These are phyloP conservation scores for Sitophilus oryzae DNA, from an alignment of 1,140 invertebrate genomes.

Conservation along the genomic window DNA sequence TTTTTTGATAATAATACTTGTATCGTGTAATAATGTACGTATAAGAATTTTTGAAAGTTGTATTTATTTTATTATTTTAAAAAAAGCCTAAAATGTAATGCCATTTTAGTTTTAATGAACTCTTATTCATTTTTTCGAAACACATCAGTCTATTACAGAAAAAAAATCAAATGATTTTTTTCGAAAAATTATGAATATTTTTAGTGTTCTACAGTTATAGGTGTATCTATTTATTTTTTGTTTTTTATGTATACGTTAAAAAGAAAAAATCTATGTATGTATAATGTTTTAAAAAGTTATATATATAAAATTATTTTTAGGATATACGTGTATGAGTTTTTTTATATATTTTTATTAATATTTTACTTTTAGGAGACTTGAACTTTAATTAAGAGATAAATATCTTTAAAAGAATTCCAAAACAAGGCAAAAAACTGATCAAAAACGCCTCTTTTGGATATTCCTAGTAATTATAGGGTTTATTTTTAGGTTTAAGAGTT, in stretches of 20 bases:
- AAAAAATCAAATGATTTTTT: background rate
- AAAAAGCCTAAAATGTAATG: conserved; percentile 18
- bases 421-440: conserved; percentile 8
- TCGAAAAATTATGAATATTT: conserved; percentile 2
- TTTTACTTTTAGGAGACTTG: conserved; percentile 17
- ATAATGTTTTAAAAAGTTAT: conserved; percentile 25
- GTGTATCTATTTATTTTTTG: conserved; percentile 28
- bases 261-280: conserved; percentile 24
- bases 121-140: conserved; percentile 1
- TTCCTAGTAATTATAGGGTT: conserved; percentile 12
- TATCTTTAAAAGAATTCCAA: conserved; percentile 18
- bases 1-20: conserved; percentile 17
- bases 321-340: conserved; percentile 29
- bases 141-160: background rate
- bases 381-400: conserved; percentile 8
- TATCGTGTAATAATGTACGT: conserved; percentile 16
- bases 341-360: conserved; percentile 33
- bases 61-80: conserved; percentile 19
- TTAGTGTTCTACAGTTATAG: conserved; percentile 26
- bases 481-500: conserved; percentile 11
- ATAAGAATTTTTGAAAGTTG: conserved; percentile 20
- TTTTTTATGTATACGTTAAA: conserved; percentile 28
- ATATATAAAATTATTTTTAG: conserved; percentile 22
- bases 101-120: conserved; percentile 14
- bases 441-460: conserved; percentile 11